phyloP scores from a whole-genome alignment of 2,113 vertebrate genomes.

The Halichoeres trimaculatus region DNA sequence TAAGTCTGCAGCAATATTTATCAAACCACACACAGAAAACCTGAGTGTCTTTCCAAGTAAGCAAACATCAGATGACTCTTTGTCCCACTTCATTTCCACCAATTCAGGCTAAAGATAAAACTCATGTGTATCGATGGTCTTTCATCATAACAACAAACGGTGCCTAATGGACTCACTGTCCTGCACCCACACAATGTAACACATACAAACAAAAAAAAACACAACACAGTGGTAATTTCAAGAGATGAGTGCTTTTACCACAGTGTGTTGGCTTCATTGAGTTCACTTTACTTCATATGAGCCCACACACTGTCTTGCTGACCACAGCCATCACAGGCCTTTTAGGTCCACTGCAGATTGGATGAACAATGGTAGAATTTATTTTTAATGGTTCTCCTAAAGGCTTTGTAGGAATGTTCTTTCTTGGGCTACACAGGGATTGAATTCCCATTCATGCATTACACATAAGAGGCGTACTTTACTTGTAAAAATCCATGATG shows the following conservation, averaged over 20 bases:
- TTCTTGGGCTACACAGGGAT: not conserved
- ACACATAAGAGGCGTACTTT: too few relatives aligned
- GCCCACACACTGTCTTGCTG: conserved; percentile 12
- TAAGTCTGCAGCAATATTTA: conserved; percentile 8
- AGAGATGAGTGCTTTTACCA: conserved; percentile 64
- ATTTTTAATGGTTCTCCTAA: not conserved
- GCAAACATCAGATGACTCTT: conserved; percentile 30
- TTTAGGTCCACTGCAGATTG: not conserved
- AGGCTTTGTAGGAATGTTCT: not conserved
- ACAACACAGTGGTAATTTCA: conserved; percentile 42
- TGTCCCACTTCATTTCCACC: conserved; percentile 63
- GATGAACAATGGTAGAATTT: not conserved
- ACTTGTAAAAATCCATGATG: too few relatives aligned
- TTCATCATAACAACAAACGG: conserved; percentile 57
- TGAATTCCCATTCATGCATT: too few relatives aligned
- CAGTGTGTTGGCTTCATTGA: conserved; percentile 41
- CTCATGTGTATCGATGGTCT: conserved; percentile 27
- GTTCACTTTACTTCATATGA: conserved; percentile 43
- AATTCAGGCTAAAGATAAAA: conserved; percentile 39
- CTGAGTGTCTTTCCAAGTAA: conserved; percentile 5
- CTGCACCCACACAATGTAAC: conserved; percentile 4
- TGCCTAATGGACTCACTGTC: conserved; percentile 59
- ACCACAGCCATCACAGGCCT: conserved; percentile 25
- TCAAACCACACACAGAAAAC: not conserved
- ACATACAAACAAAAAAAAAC: conserved; percentile 30